Evolutionary conservation across 2,797 vertebrate species (phyloP), one percentile per base, ranked within the genome.

Genomic region (Stomatorhinus walkeri): DNA sequence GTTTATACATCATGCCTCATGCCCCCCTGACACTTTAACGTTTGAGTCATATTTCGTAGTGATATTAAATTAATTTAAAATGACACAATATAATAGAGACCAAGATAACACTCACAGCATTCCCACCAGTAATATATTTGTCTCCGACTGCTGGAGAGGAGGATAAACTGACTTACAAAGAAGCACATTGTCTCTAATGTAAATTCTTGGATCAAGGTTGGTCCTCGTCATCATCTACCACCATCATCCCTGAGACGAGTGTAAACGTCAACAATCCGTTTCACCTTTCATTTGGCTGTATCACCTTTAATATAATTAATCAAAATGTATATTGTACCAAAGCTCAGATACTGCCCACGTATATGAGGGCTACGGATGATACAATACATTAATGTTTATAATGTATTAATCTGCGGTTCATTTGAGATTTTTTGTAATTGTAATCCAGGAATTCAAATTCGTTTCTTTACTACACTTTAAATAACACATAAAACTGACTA

Each of bases 61-160:
- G 4, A 72, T 16, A 72, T 72, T 72, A 72, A 72, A 6, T 46
- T 46, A n/a, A 46, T 46, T 81, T n/a, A 43, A 81, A 81, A 46
- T 43, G 2, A 81, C 12, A 76, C 19, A 64, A 64, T 40, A 46
- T 81, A 81, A 46, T 19, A 81, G 36, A 79, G 76, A 40, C 76
- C 7, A 46, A 19, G 40, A 81, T 46, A 46, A 46, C 40, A 40
- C 28, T 76, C 68, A 76, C 16, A 46, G 16, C 36, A 81, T 81
- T 46, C 19, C 7, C 76, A 28, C 36, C 36, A 81, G 36, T 46
- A 51, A 51, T 54, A 52, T 81, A 52, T 81, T 85, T 85, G 85
- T 52, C 85, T 87, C 85, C 85, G 28, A 87, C 85, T 87, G 52
- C 85, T 87, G 85, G 85, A 36, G 24, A 87, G 85, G 85, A 87